phyloP scores from a whole-genome alignment of 2,888 invertebrate species.

The Hybos culiciformis region DNA sequence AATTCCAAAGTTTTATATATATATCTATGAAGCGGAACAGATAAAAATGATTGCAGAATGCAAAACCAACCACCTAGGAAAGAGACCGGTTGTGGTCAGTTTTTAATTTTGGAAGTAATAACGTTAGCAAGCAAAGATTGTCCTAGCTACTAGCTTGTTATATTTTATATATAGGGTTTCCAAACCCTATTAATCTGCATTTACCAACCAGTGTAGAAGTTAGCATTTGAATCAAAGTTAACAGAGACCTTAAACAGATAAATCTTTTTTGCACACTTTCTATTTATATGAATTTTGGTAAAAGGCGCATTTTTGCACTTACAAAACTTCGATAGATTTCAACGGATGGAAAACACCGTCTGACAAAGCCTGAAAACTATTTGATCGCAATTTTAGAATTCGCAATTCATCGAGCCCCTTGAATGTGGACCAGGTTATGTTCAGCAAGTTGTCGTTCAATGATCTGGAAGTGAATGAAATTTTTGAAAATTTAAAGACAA shows the following conservation, averaged over 20 bases:
- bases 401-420: conserved; percentile 59
- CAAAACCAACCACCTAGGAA: too few species aligned
- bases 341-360: conserved; percentile 88
- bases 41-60: too few species aligned
- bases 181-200: not conserved
- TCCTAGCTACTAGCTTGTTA: not conserved
- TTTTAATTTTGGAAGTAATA: too few species aligned
- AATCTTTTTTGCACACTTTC: not conserved
- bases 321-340: conserved; percentile 53
- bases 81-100: too few species aligned
- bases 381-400: conserved; percentile 63
- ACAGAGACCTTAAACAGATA: not conserved
- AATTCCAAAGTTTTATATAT: not conserved
- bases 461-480: conserved; percentile 16
- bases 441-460: conserved; percentile 28
- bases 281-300: too few species aligned
- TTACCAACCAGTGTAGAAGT: not conserved
- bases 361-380: conserved; percentile 61
- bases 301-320: too few species aligned
- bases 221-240: not conserved
- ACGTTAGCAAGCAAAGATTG: too few species aligned
- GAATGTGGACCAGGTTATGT: conserved; percentile 71
- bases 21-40: not conserved
- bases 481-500: not conserved
- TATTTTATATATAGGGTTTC: not conserved